Conservation (phyloP, 2,113 vertebrate species). For the Chionodraco myersi region DNA sequence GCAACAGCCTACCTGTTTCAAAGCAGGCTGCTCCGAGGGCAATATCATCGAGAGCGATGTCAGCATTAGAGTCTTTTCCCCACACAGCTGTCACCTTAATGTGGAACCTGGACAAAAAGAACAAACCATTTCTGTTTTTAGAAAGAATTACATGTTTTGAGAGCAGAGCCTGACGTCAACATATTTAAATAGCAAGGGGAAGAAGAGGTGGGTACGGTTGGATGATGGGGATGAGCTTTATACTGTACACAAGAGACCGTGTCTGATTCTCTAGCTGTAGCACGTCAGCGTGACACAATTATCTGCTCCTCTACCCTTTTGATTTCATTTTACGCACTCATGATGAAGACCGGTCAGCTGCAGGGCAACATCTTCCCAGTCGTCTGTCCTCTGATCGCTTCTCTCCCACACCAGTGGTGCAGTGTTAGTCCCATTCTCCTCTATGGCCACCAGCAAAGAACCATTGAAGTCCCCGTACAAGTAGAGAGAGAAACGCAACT, state of each 20-base stretch:
- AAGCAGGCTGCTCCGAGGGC: constrained; percentile 88
- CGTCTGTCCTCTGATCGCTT: constrained; percentile 80
- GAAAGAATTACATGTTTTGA: neutral
- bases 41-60: constrained; percentile 89
- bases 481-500: constrained; percentile 89
- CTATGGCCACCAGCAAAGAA: constrained; percentile 84
- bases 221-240: neutral
- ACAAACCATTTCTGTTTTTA: neutral
- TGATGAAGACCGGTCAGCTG: constrained; percentile 83
- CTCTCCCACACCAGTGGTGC: constrained; percentile 83
- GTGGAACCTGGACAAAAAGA: constrained; percentile 82
- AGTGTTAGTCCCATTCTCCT: constrained; percentile 71
- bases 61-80: constrained; percentile 86
- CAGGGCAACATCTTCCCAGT: constrained; percentile 87
- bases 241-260: neutral
- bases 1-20: constrained; percentile 77
- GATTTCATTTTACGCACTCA: constrained; percentile 71
- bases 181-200: neutral
- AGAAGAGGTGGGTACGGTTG: neutral
- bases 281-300: neutral
- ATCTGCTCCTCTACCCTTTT: neutral
- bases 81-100: constrained; percentile 86
- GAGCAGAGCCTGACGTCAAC: neutral
- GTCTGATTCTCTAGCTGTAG: neutral
- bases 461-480: constrained; percentile 88